Evolutionary conservation across 2,797 vertebrate species (phyloP).

Genomic region (Aratinga solstitialis): DNA sequence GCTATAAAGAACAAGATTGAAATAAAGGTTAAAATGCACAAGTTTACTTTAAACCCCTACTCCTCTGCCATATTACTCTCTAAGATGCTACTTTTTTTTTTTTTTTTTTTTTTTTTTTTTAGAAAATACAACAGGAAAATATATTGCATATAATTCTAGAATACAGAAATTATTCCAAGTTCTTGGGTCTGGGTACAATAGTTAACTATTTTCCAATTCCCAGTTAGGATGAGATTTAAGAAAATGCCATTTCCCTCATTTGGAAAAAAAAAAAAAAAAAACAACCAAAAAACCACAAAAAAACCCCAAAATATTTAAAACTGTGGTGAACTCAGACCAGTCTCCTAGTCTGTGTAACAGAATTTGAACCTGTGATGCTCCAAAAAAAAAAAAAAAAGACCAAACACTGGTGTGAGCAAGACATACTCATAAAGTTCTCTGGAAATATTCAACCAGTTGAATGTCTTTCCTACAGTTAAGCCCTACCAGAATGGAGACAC

Average conservation of each 20-base stretch:
- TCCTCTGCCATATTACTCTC: not conserved
- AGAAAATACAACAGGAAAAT: not conserved
- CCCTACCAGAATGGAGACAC: not conserved
- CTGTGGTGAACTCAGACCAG: not conserved
- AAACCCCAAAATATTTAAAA: not conserved
- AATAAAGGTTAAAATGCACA: not conserved
- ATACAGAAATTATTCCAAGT: not conserved
- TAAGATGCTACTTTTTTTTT: not conserved
- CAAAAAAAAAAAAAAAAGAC: not conserved
- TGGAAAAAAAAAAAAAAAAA: not conserved
- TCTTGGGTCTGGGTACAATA: not conserved
- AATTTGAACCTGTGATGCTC: not conserved
- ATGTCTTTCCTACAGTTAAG: not conserved
- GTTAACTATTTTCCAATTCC: not conserved
- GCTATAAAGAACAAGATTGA: not conserved
- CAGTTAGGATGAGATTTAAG: not conserved
- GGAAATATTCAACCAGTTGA: not conserved
- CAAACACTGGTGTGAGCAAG: not conserved
- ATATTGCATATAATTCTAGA: not conserved
- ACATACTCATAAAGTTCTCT: not conserved
- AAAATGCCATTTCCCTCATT: not conserved
- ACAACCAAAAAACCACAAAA: no score
- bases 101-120: not conserved
- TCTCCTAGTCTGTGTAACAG: not conserved
- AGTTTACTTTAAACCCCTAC: not conserved